Evolutionary conservation across 1,140 invertebrate genomes (phyloP).

Genomic region (Dufourea novaeangliae): DNA sequence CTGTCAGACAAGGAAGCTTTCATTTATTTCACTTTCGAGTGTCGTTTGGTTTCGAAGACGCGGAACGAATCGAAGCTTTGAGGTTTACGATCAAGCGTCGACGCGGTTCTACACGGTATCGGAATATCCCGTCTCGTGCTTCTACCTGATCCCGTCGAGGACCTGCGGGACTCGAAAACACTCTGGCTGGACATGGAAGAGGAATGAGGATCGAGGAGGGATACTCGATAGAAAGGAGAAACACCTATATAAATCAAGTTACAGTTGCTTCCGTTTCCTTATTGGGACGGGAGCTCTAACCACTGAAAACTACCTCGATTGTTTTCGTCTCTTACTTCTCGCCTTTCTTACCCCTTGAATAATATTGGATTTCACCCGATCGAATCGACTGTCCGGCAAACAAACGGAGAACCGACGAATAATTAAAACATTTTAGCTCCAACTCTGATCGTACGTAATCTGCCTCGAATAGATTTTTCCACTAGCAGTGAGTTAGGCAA

Average conservation of each 20-base stretch:
- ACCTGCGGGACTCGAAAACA: conserved; percentile 52
- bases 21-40: neutral
- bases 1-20: neutral
- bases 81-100: conserved; percentile 36
- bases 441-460: neutral
- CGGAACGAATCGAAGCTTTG: neutral
- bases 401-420: neutral
- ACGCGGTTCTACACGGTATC: conserved; percentile 37
- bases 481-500: neutral
- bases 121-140: conserved; percentile 49
- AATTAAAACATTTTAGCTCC: conserved; percentile 18
- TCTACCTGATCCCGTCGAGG: conserved; percentile 54
- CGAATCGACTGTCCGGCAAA: conserved; percentile 12
- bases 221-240: conserved; percentile 51
- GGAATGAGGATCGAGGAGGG: conserved; percentile 41
- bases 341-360: conserved; percentile 32
- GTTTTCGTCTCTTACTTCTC: conserved; percentile 40
- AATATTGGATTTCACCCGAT: conserved; percentile 39
- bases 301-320: conserved; percentile 51
- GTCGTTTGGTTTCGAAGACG: neutral
- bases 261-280: conserved; percentile 57
- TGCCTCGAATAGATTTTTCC: neutral
- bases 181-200: conserved; percentile 53
- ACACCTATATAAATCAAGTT: conserved; percentile 73
- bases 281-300: conserved; percentile 60